Evolutionary conservation across 1,140 invertebrate species (phyloP).

Genomic region (Brachionus plicatilis): DNA sequence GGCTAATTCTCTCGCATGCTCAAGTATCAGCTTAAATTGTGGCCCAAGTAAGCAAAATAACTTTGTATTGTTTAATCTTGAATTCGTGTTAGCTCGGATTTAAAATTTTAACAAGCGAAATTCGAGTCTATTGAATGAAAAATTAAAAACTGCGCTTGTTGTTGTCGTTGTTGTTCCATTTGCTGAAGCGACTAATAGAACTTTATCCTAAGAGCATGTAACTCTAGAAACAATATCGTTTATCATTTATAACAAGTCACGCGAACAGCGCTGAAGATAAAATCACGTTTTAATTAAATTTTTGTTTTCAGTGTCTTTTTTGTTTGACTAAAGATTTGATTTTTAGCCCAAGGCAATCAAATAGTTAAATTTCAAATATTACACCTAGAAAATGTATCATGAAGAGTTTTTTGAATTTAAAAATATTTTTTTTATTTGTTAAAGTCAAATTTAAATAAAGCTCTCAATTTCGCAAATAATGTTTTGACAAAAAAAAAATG

Average conservation of each 20-base stretch:
- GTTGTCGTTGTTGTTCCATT: neutral
- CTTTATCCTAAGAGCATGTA: slow-evolving; percentile 4
- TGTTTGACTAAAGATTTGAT: slow-evolving; percentile 11
- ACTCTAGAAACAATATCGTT: slow-evolving; percentile 1
- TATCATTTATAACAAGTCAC: neutral
- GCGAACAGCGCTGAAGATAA: neutral
- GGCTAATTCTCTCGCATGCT: slow-evolving; percentile 13
- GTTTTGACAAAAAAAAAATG: too few species aligned
- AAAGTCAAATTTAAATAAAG: neutral
- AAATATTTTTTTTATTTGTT: neutral
- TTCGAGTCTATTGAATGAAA: slow-evolving; percentile 8
- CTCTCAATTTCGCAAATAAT: neutral
- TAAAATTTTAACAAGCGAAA: neutral
- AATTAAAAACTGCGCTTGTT: neutral
- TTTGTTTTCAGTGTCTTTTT: slow-evolving; percentile 11
- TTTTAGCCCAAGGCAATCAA: neutral
- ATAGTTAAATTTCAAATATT: neutral
- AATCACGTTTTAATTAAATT: slow-evolving; percentile 37
- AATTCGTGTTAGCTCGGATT: neutral
- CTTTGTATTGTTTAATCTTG: slow-evolving; percentile 22
- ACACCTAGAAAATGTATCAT: neutral
- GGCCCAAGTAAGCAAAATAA: neutral
- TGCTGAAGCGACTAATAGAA: neutral
- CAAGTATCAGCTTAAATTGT: neutral
- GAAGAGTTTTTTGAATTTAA: neutral